These are phyloP conservation scores for Nezara viridula DNA, from an alignment of 2,888 invertebrate genomes.

Conservation along the genomic window DNA sequence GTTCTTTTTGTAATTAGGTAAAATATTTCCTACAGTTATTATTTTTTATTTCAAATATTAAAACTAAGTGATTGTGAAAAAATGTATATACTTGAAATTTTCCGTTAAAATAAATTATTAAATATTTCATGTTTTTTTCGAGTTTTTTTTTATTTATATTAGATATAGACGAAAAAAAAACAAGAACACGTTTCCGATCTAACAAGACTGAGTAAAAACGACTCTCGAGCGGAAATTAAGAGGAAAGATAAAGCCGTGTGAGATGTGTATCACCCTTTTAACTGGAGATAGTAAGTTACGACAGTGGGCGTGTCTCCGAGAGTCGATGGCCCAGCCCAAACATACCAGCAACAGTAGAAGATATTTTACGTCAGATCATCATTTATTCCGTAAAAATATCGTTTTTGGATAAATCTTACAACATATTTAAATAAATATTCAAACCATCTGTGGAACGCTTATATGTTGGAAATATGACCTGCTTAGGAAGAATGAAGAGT, in stretches of 20 bases:
- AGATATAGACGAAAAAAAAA: neutral
- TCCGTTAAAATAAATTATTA: too few relatives aligned
- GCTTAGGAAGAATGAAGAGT: neutral
- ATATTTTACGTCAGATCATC: neutral
- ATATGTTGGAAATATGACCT: neutral
- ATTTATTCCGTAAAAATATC: neutral
- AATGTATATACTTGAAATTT: too few relatives aligned
- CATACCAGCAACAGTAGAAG: neutral
- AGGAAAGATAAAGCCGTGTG: neutral
- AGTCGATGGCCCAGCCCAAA: slow-evolving; percentile 15
- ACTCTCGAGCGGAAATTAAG: neutral
- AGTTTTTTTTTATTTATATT: neutral
- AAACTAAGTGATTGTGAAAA: too few relatives aligned
- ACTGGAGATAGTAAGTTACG: slow-evolving; percentile 13
- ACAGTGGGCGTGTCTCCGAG: slow-evolving; percentile 1
- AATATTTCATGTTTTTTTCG: too few relatives aligned
- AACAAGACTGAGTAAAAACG: neutral
- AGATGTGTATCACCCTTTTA: slow-evolving; percentile 10
- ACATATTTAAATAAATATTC: too few relatives aligned
- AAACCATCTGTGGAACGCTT: too few relatives aligned
- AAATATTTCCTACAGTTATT: too few relatives aligned
- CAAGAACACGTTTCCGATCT: neutral
- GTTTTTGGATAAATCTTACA: too few relatives aligned
- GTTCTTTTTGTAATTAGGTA: too few relatives aligned
- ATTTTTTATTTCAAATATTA: too few relatives aligned